Percentiles rank a stretch among this genome's conserved stretches.
phyloP scores from a whole-genome alignment of 2,888 invertebrate genomes.

The Onthophagus sagittarius region DNA sequence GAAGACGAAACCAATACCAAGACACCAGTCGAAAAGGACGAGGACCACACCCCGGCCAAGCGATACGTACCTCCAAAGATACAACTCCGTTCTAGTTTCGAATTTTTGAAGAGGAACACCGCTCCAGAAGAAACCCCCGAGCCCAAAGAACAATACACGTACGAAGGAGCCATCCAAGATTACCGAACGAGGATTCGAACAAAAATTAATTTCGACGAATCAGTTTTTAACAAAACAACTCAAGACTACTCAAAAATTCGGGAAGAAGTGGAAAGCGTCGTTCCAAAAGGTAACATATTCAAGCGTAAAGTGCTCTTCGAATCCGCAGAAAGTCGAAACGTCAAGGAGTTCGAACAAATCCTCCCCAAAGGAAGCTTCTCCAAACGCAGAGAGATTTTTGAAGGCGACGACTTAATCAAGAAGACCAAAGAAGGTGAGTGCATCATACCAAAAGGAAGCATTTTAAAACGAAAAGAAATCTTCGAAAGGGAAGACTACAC shows the following conservation, averaged over 20 bases:
- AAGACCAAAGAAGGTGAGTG: conserved; percentile 40
- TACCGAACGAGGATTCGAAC: conserved; percentile 73
- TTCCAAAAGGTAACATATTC: conserved; percentile 77
- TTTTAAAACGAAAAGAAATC: conserved; percentile 75
- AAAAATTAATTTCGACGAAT: conserved; percentile 43
- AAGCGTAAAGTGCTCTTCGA: conserved; percentile 83
- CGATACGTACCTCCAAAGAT: neutral
- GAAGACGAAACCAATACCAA: conserved; percentile 44
- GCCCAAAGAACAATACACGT: conserved; percentile 70
- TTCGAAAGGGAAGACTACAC: conserved; percentile 68
- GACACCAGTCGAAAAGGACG: neutral
- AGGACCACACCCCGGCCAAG: neutral
- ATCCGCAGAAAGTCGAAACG: conserved; percentile 53
- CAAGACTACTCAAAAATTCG: conserved; percentile 39
- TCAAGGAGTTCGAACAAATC: conserved; percentile 39
- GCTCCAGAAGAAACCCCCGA: neutral
- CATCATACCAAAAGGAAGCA: conserved; percentile 69
- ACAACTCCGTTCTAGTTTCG: neutral
- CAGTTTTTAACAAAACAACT: conserved; percentile 35
- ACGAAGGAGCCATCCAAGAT: conserved; percentile 82
- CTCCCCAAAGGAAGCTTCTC: conserved; percentile 78
- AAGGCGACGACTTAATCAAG: conserved; percentile 48
- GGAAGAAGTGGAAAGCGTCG: conserved; percentile 40
- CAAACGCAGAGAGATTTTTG: conserved; percentile 79
- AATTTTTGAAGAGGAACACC: neutral